Percentiles rank a stretch among this genome's conserved stretches.
Conservation (phyloP, 2,113 vertebrate species). For the Gopherus evgoodei region DNA sequence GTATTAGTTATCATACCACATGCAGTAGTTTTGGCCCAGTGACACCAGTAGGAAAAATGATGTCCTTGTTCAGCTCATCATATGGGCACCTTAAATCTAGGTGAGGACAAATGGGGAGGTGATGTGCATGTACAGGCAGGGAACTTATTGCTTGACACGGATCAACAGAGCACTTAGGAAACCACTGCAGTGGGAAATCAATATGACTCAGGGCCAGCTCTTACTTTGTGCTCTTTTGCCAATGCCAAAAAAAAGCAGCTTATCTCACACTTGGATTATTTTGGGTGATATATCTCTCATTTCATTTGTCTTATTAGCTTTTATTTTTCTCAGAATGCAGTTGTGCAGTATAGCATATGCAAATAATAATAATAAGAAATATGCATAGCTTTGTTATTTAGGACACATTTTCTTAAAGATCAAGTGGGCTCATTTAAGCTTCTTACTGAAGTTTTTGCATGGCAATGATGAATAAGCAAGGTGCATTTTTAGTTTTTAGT, state of each 20-base stretch:
- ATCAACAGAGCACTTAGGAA: conserved; percentile 90
- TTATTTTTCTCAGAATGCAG: conserved; percentile 73
- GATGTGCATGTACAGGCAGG: conserved; percentile 86
- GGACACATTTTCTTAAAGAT: conserved; percentile 69
- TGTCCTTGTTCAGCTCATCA: conserved; percentile 89
- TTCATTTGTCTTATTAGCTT: conserved; percentile 80
- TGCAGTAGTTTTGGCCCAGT: conserved; percentile 74
- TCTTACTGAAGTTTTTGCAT: conserved; percentile 64
- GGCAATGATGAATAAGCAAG: conserved; percentile 64
- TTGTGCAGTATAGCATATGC: conserved; percentile 71
- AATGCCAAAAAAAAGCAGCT: conserved; percentile 67
- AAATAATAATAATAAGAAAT: conserved; percentile 70
- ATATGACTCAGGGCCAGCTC: conserved; percentile 87
- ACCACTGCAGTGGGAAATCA: conserved; percentile 89
- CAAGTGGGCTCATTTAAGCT: conserved; percentile 60
- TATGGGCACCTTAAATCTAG: conserved; percentile 89
- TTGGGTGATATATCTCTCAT: conserved; percentile 77
- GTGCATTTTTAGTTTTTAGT: conserved; percentile 55
- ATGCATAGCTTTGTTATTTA: conserved; percentile 57
- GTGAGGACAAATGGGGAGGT: conserved; percentile 87
- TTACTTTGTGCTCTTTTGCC: conserved; percentile 79
- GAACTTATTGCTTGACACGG: conserved; percentile 89
- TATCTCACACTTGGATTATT: conserved; percentile 78
- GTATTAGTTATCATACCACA: conserved; percentile 64
- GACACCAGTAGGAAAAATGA: conserved; percentile 86